phyloP scores from a whole-genome alignment of 2,797 vertebrate species.

The Brachymystax lenok region DNA sequence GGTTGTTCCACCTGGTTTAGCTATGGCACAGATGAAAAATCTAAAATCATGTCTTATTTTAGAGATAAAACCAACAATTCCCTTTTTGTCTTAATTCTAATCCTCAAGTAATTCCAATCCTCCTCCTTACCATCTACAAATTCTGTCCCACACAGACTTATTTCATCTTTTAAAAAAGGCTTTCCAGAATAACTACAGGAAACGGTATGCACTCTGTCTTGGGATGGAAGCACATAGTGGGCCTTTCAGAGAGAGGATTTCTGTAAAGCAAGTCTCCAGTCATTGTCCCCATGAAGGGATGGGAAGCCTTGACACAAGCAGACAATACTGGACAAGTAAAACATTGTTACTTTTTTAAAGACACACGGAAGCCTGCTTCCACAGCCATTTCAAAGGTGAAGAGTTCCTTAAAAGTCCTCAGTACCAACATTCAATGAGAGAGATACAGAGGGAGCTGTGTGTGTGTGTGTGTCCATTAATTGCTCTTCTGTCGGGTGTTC shows the following conservation, averaged over 20 bases:
- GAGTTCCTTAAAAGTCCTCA: slow-evolving; percentile 38
- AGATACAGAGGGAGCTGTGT: slow-evolving; percentile 13
- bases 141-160: slow-evolving; percentile 18
- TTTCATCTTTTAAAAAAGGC: slow-evolving; percentile 26
- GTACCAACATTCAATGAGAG: slow-evolving; percentile 42
- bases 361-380: slow-evolving; percentile 20
- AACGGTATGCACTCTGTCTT: slow-evolving; percentile 8
- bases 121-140: slow-evolving; percentile 5
- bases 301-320: slow-evolving; percentile 24
- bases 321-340: slow-evolving; percentile 43
- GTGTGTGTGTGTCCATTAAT: slow-evolving; percentile 9
- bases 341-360: slow-evolving; percentile 34
- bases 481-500: slow-evolving; percentile 13
- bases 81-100: slow-evolving; percentile 11
- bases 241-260: slow-evolving; percentile 21
- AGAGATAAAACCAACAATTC: slow-evolving; percentile 20
- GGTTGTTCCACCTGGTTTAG: slow-evolving; percentile 22
- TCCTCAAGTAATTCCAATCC: neutral
- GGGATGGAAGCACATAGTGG: slow-evolving; percentile 14
- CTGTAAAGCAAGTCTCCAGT: neutral
- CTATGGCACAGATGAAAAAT: slow-evolving; percentile 20
- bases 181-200: slow-evolving; percentile 3
- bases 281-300: slow-evolving; percentile 5
- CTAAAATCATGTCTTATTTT: slow-evolving; percentile 22
- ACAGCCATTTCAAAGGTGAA: slow-evolving; percentile 38